phyloP scores from a whole-genome alignment of 2,888 invertebrate genomes.

The Conops quadrifasciatus region DNA sequence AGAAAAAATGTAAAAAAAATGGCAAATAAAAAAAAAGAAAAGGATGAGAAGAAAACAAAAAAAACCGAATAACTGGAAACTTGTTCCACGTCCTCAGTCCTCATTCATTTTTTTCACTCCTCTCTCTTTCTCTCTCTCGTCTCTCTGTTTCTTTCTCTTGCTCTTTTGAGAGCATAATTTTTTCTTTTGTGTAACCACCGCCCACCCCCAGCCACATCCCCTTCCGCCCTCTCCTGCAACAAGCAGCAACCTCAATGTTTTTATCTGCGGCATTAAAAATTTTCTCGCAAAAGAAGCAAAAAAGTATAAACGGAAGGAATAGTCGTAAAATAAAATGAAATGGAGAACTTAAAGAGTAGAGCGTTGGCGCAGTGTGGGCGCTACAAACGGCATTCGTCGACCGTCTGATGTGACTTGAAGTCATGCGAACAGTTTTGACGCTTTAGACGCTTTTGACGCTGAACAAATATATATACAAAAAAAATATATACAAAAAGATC shows the following conservation, averaged over 20 bases:
- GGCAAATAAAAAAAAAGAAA: background rate
- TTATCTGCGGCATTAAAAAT: constrained; percentile 26
- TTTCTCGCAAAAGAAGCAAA: constrained; percentile 15
- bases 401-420: background rate
- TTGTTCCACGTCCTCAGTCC: too few species aligned
- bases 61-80: background rate
- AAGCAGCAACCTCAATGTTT: constrained; percentile 15
- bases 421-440: background rate
- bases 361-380: background rate
- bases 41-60: background rate
- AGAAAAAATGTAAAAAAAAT: constrained; percentile 2
- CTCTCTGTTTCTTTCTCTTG: background rate
- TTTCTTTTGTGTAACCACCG: background rate
- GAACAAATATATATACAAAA: too few species aligned
- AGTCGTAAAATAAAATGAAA: background rate
- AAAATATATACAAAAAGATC: too few species aligned
- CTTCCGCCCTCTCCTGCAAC: background rate
- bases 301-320: background rate
- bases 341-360: background rate
- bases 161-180: background rate
- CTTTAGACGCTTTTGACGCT: too few species aligned
- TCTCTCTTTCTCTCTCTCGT: background rate
- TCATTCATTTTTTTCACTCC: background rate
- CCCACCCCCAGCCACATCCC: background rate
- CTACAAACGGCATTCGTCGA: background rate